These are phyloP conservation scores for Hetaerina titia DNA, from an alignment of 2,888 invertebrate genomes.

Conservation along the genomic window DNA sequence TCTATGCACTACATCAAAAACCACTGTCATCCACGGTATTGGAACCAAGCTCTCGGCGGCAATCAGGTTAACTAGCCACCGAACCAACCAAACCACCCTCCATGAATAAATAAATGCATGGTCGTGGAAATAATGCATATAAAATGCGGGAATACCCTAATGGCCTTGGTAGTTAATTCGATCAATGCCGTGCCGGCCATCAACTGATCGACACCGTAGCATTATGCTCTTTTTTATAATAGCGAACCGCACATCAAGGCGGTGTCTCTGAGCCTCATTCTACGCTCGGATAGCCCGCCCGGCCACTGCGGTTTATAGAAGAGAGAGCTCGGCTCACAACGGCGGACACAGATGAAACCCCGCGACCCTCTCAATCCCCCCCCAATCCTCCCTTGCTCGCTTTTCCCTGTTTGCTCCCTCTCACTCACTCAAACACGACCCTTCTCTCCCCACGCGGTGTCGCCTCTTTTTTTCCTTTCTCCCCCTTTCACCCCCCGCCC, in stretches of 20 bases:
- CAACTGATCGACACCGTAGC: background rate
- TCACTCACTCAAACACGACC: background rate
- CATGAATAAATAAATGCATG: background rate
- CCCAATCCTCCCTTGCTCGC: background rate
- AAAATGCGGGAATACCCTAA: background rate
- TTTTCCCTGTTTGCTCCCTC: background rate
- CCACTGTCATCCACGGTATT: too few species aligned
- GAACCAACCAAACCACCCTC: background rate
- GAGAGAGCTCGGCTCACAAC: background rate
- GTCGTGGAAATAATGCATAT: background rate
- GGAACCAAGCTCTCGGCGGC: background rate
- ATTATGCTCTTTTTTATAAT: background rate
- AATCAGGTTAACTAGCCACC: background rate
- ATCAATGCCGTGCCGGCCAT: background rate
- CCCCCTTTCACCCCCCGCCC: background rate
- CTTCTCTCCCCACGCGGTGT: background rate
- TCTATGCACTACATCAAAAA: too few species aligned
- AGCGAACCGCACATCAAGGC: background rate
- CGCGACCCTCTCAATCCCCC: background rate
- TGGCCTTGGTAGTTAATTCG: background rate
- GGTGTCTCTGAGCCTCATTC: constrained; percentile 4
- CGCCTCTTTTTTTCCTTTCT: background rate
- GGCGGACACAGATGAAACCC: background rate
- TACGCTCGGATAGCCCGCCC: background rate
- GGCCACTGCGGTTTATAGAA: background rate